Base-by-base conservation (phyloP, 2,797 vertebrate species). In the Lagothrix lagotricha region DNA sequence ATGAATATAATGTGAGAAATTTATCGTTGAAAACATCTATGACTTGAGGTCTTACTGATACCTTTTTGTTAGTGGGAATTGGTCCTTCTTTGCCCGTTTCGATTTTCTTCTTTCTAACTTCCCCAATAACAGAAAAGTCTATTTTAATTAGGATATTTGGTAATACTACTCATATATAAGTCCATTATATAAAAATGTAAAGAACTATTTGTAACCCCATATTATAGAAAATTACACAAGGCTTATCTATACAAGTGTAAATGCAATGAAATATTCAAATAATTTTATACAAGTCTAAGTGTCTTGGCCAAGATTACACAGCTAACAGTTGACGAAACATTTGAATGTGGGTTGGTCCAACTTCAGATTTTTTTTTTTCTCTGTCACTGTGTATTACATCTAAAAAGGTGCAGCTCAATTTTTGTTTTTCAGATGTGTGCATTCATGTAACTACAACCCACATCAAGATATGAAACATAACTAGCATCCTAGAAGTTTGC, bases 111-210 rank as follows among this genome's bases (percentile, higher is more conserved):
- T 87, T 88, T 36, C 44, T 87, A 58, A 70, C 5, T 11, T 80
- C 14, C 30, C 6, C n/a, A 57, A 8, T 79, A 85, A 76, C 54
- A 19, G 36, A 15, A 84, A 41, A 85, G 36, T 50, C 39, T 61
- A 7, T 58, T 88, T 88, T 70, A 28, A 33, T 87, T 94, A 88
- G 33, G 57, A 39, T 85, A 54, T 95, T 85, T 95, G 46, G 85
- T 93, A 85, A 75, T 93, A 19, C 52, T 84, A 36, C 19, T 58
- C 2, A 67, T 19, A 17, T n/a, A 30, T 36, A 30, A 54, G 39
- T 57, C 12, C 33, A n/a, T 76, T 82, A 36, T 88, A 41, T 70
- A 36, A 10, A 54, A 73, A 94, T 67, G 33, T n/a, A 85, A 28
- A 28, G 76, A 95, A 88, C 36, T 80, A 2, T 39, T 19, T 95